phyloP scores from a whole-genome alignment of 2,888 invertebrate species.

The Macrophya alboannulata region DNA sequence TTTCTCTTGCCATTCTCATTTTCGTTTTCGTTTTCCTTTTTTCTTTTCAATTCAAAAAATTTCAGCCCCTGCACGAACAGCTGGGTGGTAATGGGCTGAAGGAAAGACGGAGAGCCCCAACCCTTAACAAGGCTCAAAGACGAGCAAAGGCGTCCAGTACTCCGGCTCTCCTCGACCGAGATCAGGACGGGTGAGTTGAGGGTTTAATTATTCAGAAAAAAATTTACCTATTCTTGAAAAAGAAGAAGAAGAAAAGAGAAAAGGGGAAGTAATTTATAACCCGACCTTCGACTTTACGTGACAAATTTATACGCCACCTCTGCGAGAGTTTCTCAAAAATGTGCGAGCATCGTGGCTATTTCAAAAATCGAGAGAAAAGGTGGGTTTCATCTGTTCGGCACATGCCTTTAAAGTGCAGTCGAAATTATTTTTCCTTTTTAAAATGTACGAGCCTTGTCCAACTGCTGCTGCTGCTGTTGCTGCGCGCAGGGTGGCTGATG shows the following conservation, averaged over 20 bases:
- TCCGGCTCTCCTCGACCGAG: slow-evolving; percentile 74
- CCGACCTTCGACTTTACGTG: not conserved
- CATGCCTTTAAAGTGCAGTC: not conserved
- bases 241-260: not conserved
- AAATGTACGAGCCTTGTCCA: not conserved
- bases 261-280: not conserved
- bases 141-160: slow-evolving; percentile 76
- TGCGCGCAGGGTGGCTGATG: not conserved
- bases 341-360: not conserved
- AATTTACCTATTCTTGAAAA: not conserved
- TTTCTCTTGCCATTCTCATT: not conserved
- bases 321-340: not conserved
- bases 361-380: not conserved
- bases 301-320: not conserved
- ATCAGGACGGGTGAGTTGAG: slow-evolving; percentile 71
- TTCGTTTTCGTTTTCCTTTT: not conserved
- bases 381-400: not conserved
- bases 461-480: no score
- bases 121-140: slow-evolving; percentile 73
- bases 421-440: not conserved
- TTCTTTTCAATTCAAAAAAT: not conserved
- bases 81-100: slow-evolving; percentile 53
- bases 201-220: slow-evolving; percentile 55
- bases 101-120: slow-evolving; percentile 73
- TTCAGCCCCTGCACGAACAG: slow-evolving; percentile 63